Percentiles rank a stretch among this genome's conserved stretches.
phyloP scores from a whole-genome alignment of 2,113 vertebrate genomes.

The Oxygymnocypris stewartii region DNA sequence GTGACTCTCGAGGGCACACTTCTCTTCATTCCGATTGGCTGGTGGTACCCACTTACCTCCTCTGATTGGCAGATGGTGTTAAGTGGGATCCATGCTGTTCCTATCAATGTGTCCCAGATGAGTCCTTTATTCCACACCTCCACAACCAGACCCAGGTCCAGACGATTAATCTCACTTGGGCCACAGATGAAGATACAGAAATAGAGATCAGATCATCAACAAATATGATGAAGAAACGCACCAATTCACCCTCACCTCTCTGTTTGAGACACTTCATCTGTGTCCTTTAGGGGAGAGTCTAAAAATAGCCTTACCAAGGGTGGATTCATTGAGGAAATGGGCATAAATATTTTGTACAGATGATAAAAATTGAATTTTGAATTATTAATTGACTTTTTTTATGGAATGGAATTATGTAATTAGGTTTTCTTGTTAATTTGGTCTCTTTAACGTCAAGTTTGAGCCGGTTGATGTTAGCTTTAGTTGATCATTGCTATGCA shows the following conservation, averaged over 20 bases:
- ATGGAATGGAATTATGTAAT: background rate
- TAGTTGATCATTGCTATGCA: too few species aligned
- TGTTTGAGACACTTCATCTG: background rate
- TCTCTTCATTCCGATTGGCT: too few species aligned
- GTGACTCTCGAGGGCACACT: background rate
- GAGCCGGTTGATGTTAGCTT: too few species aligned
- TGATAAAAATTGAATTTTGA: background rate
- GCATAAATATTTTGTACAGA: background rate
- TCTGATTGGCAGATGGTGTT: constrained; percentile 87
- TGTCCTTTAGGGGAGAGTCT: background rate
- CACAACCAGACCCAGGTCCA: constrained; percentile 91
- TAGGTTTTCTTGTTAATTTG: background rate
- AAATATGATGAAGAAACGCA: background rate
- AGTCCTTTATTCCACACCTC: constrained; percentile 98
- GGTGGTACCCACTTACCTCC: constrained; percentile 76
- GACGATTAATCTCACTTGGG: constrained; percentile 89
- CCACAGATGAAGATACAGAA: constrained; percentile 26
- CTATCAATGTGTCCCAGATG: constrained; percentile 97
- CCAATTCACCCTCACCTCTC: background rate
- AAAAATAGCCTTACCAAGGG: background rate
- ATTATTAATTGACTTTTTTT: background rate
- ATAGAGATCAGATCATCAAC: background rate
- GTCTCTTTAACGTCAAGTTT: background rate
- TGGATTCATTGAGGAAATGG: background rate
- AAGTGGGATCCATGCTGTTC: constrained; percentile 89